These are phyloP conservation scores for Drosophila ficusphila DNA, from an alignment of 1,140 invertebrate species.

Conservation along the genomic window DNA sequence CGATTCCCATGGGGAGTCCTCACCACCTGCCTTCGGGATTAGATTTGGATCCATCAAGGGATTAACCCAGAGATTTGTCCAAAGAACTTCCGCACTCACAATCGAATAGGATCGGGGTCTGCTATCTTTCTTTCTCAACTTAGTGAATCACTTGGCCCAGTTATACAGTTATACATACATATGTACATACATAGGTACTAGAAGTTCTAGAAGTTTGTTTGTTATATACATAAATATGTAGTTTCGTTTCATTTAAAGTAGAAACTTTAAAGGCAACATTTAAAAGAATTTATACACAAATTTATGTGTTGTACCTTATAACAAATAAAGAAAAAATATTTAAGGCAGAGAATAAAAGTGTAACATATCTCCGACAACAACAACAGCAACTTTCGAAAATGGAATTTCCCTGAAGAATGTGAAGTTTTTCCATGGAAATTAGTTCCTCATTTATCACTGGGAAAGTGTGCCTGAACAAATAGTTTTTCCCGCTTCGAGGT, in stretches of 20 bases:
- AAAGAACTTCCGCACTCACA: conserved; percentile 19
- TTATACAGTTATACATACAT: too few relatives aligned
- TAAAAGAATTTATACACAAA: neutral
- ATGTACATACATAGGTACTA: too few relatives aligned
- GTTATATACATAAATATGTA: too few relatives aligned
- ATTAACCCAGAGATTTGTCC: conserved; percentile 15
- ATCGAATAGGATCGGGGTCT: neutral
- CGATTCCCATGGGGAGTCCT: neutral
- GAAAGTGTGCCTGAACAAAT: conserved; percentile 31
- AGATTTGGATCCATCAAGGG: conserved; percentile 30
- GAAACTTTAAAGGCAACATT: neutral
- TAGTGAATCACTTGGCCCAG: too few relatives aligned
- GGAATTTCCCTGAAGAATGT: neutral
- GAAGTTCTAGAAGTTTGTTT: too few relatives aligned
- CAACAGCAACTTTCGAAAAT: neutral
- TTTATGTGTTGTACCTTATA: too few relatives aligned
- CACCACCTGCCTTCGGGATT: conserved; percentile 19
- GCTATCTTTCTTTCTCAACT: neutral
- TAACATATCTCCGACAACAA: neutral
- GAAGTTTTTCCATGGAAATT: conserved; percentile 1
- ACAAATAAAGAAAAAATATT: too few relatives aligned
- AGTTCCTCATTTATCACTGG: conserved; percentile 7
- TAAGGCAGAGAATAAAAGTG: neutral
- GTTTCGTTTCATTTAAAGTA: too few relatives aligned
- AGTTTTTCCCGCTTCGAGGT: neutral